phyloP scores from a whole-genome alignment of 1,140 invertebrate species.

The Caenorhabditis inopinata region DNA sequence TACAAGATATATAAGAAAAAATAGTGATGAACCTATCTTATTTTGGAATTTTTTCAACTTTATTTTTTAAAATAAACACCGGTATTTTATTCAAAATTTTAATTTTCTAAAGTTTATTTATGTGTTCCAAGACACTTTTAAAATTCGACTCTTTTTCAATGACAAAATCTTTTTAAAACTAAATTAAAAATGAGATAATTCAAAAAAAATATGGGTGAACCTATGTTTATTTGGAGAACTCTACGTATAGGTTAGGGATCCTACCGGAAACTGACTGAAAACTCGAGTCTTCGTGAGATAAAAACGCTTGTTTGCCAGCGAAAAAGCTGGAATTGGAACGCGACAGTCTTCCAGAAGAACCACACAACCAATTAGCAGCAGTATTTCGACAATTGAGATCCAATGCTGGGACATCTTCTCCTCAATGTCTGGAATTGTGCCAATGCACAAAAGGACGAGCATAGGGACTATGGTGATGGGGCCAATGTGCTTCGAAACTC shows the following conservation, averaged over 20 bases:
- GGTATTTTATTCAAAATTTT: too few relatives aligned
- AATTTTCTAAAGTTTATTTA: too few relatives aligned
- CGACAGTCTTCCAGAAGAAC: constrained; percentile 4
- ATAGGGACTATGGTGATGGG: constrained; percentile 54
- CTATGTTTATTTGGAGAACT: too few relatives aligned
- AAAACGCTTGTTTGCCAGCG: constrained; percentile 43
- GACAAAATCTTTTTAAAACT: too few relatives aligned
- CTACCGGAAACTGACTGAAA: constrained; percentile 67
- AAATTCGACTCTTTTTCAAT: too few relatives aligned
- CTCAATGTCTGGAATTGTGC: constrained; percentile 64
- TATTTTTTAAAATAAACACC: too few relatives aligned
- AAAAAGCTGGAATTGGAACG: constrained; percentile 33
- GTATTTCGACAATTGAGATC: constrained; percentile 63
- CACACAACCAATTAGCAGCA: not conserved
- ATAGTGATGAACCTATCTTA: too few relatives aligned
- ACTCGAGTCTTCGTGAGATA: constrained; percentile 63
- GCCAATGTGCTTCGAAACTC: constrained; percentile 66
- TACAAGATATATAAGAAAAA: too few relatives aligned
- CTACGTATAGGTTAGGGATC: not conserved
- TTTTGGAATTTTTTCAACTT: too few relatives aligned
- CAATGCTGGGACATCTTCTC: constrained; percentile 59
- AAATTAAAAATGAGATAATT: too few relatives aligned
- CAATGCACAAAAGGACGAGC: constrained; percentile 66
- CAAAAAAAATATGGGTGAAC: too few relatives aligned
- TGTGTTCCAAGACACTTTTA: too few relatives aligned